Percentiles rank a stretch among this genome's conserved stretches.
Evolutionary conservation across 2,113 vertebrate genomes (phyloP).

Genomic region (Irena cyanogastra): DNA sequence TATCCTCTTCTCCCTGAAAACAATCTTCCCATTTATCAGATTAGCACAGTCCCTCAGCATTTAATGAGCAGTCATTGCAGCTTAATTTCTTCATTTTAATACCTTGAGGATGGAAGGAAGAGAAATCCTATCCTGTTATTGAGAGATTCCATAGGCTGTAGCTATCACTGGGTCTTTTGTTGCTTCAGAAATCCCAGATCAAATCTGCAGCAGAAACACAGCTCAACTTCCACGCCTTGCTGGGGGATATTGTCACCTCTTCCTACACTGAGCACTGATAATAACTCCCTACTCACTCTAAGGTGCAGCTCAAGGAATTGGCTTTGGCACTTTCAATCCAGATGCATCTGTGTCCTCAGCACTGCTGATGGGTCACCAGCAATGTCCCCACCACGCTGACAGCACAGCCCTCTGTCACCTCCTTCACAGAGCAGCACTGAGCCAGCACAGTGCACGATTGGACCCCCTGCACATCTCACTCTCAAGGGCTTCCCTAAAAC

Average conservation of each 20-base stretch:
- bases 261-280: neutral
- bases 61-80: neutral
- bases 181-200: neutral
- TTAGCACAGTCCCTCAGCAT: neutral
- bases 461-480: neutral
- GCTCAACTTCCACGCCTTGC: neutral
- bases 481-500: neutral
- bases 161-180: neutral
- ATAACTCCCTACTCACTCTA: neutral
- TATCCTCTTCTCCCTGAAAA: neutral
- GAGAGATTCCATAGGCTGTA: neutral
- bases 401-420: fast-evolving
- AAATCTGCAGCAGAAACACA: neutral
- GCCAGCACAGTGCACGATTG: fast-evolving
- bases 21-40: neutral
- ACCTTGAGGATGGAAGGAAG: neutral
- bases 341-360: neutral
- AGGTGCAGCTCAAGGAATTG: neutral
- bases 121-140: neutral
- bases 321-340: neutral
- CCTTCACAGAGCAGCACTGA: neutral
- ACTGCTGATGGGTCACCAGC: fast-evolving
- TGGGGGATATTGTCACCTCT: neutral
- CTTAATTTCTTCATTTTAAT: neutral
- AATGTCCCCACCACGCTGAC: fast-evolving